These are phyloP conservation scores for Steinernema feltiae DNA, from an alignment of 1,140 invertebrate species.

Conservation along the genomic window DNA sequence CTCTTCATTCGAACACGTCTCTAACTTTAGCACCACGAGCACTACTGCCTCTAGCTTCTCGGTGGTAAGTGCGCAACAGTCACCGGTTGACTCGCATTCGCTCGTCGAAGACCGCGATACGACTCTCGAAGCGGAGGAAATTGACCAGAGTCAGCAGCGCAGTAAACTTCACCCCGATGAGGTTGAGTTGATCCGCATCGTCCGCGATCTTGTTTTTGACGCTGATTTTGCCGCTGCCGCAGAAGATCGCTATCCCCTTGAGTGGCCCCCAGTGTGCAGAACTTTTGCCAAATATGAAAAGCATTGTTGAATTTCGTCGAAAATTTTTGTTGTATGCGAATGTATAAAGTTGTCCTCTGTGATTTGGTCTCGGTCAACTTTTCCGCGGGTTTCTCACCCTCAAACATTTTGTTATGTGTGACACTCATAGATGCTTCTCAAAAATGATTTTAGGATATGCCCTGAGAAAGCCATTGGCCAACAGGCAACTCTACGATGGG, in stretches of 20 bases:
- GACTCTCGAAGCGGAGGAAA: background rate
- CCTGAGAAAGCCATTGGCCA: background rate
- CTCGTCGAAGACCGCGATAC: background rate
- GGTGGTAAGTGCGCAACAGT: background rate
- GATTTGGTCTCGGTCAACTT: background rate
- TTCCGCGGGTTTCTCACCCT: background rate
- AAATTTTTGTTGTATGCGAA: no score
- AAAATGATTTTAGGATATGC: background rate
- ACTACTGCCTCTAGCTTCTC: background rate
- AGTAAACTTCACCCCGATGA: no score
- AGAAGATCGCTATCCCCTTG: no score
- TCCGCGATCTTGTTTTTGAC: no score
- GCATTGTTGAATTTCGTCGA: no score
- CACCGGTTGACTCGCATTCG: background rate
- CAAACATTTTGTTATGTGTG: no score
- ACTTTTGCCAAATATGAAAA: no score
- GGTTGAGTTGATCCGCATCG: no score
- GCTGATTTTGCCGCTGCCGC: no score
- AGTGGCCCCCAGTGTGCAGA: no score
- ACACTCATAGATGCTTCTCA: no score
- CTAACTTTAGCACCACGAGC: background rate
- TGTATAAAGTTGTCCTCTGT: background rate
- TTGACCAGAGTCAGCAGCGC: no score
- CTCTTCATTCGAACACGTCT: background rate
- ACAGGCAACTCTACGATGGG: conserved; percentile 20